phyloP scores from a whole-genome alignment of 2,888 invertebrate genomes.

The Eurytoma californica region DNA sequence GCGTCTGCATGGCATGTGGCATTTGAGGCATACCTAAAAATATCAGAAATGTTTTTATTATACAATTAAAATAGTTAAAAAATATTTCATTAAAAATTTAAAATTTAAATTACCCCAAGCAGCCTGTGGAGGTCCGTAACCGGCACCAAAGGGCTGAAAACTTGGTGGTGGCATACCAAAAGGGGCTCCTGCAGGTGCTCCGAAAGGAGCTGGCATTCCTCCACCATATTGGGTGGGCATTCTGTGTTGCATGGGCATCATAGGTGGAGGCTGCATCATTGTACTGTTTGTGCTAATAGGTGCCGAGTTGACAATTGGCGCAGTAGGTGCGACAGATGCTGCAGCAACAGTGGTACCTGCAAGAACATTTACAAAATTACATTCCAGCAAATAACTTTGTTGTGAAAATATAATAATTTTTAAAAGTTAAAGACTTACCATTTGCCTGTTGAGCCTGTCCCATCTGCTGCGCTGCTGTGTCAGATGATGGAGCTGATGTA shows the following conservation, averaged over 20 bases:
- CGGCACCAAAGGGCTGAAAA: constrained; percentile 75
- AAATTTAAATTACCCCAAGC: constrained; percentile 68
- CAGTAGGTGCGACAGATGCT: constrained; percentile 63
- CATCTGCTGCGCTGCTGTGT: constrained; percentile 54
- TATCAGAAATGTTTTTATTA: constrained; percentile 8
- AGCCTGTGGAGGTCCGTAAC: constrained; percentile 72
- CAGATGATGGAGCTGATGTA: constrained; percentile 54
- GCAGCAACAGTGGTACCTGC: constrained; percentile 49
- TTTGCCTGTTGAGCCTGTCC: constrained; percentile 67
- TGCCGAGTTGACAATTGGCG: constrained; percentile 64
- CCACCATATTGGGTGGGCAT: constrained; percentile 78
- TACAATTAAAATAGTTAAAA: background rate
- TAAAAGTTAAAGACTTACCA: constrained; percentile 27
- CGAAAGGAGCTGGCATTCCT: constrained; percentile 76
- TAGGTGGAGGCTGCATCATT: constrained; percentile 73
- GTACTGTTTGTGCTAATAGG: constrained; percentile 68
- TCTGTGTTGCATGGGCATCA: constrained; percentile 73
- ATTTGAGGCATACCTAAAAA: constrained; percentile 75
- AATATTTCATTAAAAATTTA: constrained; percentile 8
- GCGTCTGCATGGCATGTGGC: constrained; percentile 71
- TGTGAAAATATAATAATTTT: background rate
- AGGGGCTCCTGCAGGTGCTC: constrained; percentile 75
- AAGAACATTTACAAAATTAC: background rate
- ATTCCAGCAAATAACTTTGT: background rate
- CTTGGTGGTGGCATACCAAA: constrained; percentile 85